Percentiles rank a stretch among this genome's conserved stretches.
phyloP scores from a whole-genome alignment of 2,888 invertebrate genomes.

The Alsophila aescularia region DNA sequence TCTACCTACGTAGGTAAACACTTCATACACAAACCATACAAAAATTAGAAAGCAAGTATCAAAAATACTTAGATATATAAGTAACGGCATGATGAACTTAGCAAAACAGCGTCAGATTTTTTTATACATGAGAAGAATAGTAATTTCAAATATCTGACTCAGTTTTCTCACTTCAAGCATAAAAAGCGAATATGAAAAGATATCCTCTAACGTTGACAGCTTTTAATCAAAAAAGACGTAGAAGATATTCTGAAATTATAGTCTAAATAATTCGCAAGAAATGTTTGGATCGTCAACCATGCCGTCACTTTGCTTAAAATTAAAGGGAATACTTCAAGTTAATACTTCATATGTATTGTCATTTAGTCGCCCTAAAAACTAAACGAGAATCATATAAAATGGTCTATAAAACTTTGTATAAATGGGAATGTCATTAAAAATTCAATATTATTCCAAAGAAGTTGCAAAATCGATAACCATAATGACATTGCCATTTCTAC shows the following conservation, averaged over 20 bases:
- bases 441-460: conserved; percentile 12
- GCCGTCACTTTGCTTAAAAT: conserved; percentile 58
- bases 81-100: conserved; percentile 48
- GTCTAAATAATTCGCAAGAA: conserved; percentile 46
- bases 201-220: conserved; percentile 52
- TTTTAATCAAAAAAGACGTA: conserved; percentile 63
- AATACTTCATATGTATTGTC: conserved; percentile 81
- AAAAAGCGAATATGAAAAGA: conserved; percentile 46
- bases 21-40: conserved; percentile 79
- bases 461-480: conserved; percentile 10
- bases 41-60: conserved; percentile 68
- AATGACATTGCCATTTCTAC: conserved; percentile 30
- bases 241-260: conserved; percentile 41
- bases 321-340: conserved; percentile 76
- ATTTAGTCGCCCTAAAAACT: conserved; percentile 84
- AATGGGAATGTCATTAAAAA: conserved; percentile 25
- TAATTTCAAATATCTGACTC: conserved; percentile 21
- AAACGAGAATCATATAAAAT: conserved; percentile 81
- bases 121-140: conserved; percentile 9
- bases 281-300: conserved; percentile 43
- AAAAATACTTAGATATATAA: conserved; percentile 58
- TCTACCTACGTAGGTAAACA: conserved; percentile 82
- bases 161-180: conserved; percentile 40
- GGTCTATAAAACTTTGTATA: conserved; percentile 42
- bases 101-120: conserved; percentile 43